Base-by-base conservation (phyloP, 2,113 vertebrate genomes). In the Argyrosomus japonicus region DNA sequence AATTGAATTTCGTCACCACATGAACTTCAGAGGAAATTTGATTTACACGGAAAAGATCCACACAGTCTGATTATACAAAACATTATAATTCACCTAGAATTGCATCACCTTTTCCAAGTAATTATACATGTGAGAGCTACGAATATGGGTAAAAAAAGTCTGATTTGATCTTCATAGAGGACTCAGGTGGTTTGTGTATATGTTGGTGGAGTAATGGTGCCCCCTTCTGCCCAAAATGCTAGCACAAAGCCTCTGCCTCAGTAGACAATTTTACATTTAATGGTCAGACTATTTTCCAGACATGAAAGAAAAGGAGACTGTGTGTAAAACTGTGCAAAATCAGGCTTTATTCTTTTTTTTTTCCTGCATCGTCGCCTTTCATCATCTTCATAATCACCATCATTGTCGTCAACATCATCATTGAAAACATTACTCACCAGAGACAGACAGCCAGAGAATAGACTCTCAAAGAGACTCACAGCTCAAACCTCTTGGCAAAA, bases 321-420 rank as follows among this genome's bases (percentile, higher is more conserved):
- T 87, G 71, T 87, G 60, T 93, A 95, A 92, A 94, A 95, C 92
- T 95, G 94, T 96, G 94, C 94, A 95, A 95, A 95, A 94, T 92
- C 91, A 89, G 84, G 88, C 87, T 95, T 95, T 95, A 94, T 95
- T 95, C 61, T 82, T 82, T 60, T 80, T 29, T 29, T 79, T 85
- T 76, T 81, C 83, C 81, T 48, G 60, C 80, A 84, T 88, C 27
- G 19, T 68, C 61, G 13, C 76, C 84, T 91, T 81, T 75, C 64
- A 88, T 84, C 78, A 71, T 77, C 64, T 53, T 73, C 78, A 68
- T 71, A 81, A 93, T 91, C 81, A 86, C 84, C 82, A 82, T 83
- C 83, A 83, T 78, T 75, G 58, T 89, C 64, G 68, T 91, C 70
- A 77, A 75, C 82, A 89, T 88, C 82, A 87, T 88, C 80, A 87